Conservation (phyloP, 2,113 vertebrate genomes). For the Neogobius melanostomus region DNA sequence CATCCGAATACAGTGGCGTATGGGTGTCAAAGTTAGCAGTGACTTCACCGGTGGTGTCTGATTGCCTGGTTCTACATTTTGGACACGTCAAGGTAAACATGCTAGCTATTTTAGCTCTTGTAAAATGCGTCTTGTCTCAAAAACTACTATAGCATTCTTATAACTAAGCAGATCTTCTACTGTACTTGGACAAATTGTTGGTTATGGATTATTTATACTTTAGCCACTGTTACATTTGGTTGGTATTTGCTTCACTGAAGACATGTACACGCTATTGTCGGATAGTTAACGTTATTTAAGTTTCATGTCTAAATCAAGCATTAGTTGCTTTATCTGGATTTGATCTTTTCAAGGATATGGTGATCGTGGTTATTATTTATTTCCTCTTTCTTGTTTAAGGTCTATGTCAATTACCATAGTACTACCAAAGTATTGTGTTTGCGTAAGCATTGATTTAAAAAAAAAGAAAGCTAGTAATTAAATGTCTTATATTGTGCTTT, state of each 20-base stretch:
- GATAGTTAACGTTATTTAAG: slow-evolving; percentile 17
- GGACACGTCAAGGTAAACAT: slow-evolving; percentile 78
- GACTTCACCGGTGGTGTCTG: slow-evolving; percentile 62
- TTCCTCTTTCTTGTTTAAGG: not conserved
- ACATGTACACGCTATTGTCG: slow-evolving; percentile 9
- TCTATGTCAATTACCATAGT: not conserved
- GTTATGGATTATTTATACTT: slow-evolving; percentile 18
- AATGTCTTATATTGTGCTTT: too few relatives aligned
- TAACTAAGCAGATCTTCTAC: slow-evolving; percentile 4
- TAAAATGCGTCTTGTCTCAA: not conserved
- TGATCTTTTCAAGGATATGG: not conserved
- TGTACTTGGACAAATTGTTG: slow-evolving; percentile 13
- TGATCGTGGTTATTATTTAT: not conserved
- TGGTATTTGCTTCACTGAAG: slow-evolving; percentile 8
- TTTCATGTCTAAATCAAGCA: not conserved
- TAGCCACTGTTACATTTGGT: slow-evolving; percentile 7
- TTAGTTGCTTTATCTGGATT: not conserved
- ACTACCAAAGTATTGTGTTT: not conserved
- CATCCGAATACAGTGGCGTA: slow-evolving; percentile 41
- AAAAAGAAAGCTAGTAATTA: too few relatives aligned
- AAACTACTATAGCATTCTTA: not conserved
- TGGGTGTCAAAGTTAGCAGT: slow-evolving; percentile 68
- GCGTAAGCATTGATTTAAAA: not conserved
- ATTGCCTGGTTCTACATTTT: slow-evolving; percentile 65
- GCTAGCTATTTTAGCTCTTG: slow-evolving; percentile 15